phyloP scores from a whole-genome alignment of 2,113 vertebrate genomes.

The Centrocercus urophasianus region DNA sequence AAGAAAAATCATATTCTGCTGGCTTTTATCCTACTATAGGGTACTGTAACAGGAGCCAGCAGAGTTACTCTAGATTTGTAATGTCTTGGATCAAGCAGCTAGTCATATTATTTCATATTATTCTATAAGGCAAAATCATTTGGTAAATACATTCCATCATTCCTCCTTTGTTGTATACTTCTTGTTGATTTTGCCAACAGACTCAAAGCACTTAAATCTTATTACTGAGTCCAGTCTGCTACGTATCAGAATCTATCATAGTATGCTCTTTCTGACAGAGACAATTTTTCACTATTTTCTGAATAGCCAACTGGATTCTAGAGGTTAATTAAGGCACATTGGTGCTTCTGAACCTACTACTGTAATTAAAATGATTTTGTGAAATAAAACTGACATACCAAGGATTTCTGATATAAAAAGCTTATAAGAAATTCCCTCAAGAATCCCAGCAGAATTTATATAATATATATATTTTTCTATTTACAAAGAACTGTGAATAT shows the following conservation, averaged over 20 bases:
- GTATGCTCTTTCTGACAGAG: not conserved
- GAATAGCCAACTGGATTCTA: not conserved
- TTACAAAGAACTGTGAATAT: not conserved
- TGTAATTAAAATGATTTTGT: not conserved
- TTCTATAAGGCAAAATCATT: not conserved
- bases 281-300: not conserved
- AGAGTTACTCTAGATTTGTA: not conserved
- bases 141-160: not conserved
- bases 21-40: not conserved
- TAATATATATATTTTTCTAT: not conserved
- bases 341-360: not conserved
- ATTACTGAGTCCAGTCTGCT: not conserved
- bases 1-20: not conserved
- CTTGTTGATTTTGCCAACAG: not conserved
- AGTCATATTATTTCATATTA: not conserved
- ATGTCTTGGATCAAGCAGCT: not conserved
- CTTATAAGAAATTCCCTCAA: not conserved
- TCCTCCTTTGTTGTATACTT: not conserved
- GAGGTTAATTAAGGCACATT: not conserved
- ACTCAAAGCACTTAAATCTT: not conserved
- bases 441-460: not conserved
- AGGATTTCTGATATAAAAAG: not conserved
- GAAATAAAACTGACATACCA: not conserved
- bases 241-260: not conserved
- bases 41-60: not conserved